These are phyloP conservation scores for Oceanodroma leucorhoa DNA, from an alignment of 2,797 vertebrate species.

Conservation along the genomic window DNA sequence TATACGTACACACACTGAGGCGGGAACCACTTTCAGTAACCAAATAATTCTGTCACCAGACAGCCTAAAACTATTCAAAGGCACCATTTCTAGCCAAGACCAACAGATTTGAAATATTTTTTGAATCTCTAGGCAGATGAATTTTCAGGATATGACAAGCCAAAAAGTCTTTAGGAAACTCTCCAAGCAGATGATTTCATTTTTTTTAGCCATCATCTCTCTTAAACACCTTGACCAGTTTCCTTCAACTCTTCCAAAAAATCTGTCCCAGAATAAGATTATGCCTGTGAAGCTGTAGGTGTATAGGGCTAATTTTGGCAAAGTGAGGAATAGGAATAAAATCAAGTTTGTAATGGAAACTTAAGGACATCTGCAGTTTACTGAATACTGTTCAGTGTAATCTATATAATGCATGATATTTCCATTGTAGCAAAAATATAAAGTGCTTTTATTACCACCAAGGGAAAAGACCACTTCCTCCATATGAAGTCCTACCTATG, in stretches of 20 bases:
- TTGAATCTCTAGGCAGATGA: constrained; percentile 32
- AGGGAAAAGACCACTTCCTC: constrained; percentile 14
- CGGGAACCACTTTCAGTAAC: constrained; percentile 25
- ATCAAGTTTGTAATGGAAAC: constrained; percentile 13
- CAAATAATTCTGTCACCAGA: constrained; percentile 63
- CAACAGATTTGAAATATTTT: constrained; percentile 30
- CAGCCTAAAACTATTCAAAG: constrained; percentile 41
- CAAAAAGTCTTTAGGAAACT: constrained; percentile 28
- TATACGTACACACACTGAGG: not conserved
- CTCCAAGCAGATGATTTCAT: constrained; percentile 57
- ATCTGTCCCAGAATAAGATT: constrained; percentile 33
- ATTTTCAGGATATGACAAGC: constrained; percentile 45
- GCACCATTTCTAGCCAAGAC: constrained; percentile 54
- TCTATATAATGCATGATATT: not conserved
- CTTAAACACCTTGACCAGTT: constrained; percentile 63
- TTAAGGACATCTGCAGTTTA: constrained; percentile 18
- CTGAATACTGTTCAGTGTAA: not conserved
- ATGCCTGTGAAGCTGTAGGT: constrained; percentile 39
- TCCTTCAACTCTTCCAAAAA: constrained; percentile 56
- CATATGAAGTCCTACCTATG: not conserved
- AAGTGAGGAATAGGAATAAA: constrained; percentile 1
- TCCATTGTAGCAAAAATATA: constrained; percentile 15
- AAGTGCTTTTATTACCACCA: not conserved
- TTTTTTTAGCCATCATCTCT: constrained; percentile 17
- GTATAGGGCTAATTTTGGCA: constrained; percentile 39